phyloP scores from a whole-genome alignment of 1,140 invertebrate genomes.

The Aphelenchoides besseyi region DNA sequence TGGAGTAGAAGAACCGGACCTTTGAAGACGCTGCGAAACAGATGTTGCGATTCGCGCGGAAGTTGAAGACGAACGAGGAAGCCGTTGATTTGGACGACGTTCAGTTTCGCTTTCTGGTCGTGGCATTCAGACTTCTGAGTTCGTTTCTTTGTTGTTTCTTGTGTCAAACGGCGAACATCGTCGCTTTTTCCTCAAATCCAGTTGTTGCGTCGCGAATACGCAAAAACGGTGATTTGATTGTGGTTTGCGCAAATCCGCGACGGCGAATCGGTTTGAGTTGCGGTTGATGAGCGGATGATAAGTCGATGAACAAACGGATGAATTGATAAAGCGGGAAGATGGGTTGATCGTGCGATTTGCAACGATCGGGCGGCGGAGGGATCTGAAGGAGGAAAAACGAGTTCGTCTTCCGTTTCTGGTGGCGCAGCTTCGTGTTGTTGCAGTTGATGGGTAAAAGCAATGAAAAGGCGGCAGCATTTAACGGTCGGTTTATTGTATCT shows the following conservation, averaged over 20 bases:
- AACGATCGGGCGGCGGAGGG: background rate
- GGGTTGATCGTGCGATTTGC: background rate
- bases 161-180: too few species aligned
- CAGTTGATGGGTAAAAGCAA: constrained; percentile 1
- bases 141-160: too few species aligned
- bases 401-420: background rate
- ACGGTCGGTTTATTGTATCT: too few species aligned
- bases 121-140: too few species aligned
- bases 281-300: background rate
- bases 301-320: background rate
- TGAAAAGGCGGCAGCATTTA: too few species aligned
- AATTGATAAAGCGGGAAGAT: background rate
- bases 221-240: background rate
- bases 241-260: background rate
- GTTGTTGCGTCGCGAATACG: background rate
- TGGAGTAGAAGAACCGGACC: too few species aligned
- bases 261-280: background rate
- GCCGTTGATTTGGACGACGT: too few species aligned
- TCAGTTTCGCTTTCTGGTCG: too few species aligned
- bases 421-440: background rate
- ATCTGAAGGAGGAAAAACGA: background rate
- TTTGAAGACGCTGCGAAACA: too few species aligned
- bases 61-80: too few species aligned
- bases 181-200: constrained; percentile 1
- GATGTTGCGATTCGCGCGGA: too few species aligned